Evolutionary conservation across 2,797 vertebrate species (phyloP), one percentile per base, ranked within the genome.

Genomic region (Hypotaenidia philippensis): DNA sequence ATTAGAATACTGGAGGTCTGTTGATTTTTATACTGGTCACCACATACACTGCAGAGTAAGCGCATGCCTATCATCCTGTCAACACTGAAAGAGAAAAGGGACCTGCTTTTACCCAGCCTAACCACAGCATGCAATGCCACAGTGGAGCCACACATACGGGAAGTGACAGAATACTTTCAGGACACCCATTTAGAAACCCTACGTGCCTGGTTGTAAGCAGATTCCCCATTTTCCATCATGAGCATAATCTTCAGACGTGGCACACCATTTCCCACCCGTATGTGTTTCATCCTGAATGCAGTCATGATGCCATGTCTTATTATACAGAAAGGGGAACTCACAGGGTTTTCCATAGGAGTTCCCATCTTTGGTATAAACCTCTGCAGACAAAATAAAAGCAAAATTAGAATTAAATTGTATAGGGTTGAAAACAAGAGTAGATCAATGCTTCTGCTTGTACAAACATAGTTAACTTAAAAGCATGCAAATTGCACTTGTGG

Each of bases 141-240:
- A 44, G 59, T 69, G 27, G 20, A 92, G 38, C 22, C 3, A 5
- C 15, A 83, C n/a, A 36, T 14, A 69, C 0, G 1, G 11, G 19
- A 79, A 63, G 45, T 5, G 19, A 69, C 36, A 91, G 27, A 60
- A 82, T 0, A 2, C 29, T 82, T 69, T 83, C 11, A 87, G 60
- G 55, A 90, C 1, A 0, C 18, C 31, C 56, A 1, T 36, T 87
- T 29, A 78, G 72, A 89, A 95, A 93, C 14, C 11, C 40, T 82
- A 97, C 98, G 1, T 98, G 97, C 99, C 99, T 97, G 98, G 98
- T 89, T 96, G 97, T 74, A 99, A 98, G 97, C 99, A 99, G 97
- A 97, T 60, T 68, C 99, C 99, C 97, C 96, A 98, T 74, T 98
- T 98, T 76, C 47, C 63, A 36, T 99, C 98, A 0, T 64, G 83